Percentiles rank a stretch among this genome's conserved stretches.
phyloP scores from a whole-genome alignment of 2,113 vertebrate genomes.

The Perccottus glenii region DNA sequence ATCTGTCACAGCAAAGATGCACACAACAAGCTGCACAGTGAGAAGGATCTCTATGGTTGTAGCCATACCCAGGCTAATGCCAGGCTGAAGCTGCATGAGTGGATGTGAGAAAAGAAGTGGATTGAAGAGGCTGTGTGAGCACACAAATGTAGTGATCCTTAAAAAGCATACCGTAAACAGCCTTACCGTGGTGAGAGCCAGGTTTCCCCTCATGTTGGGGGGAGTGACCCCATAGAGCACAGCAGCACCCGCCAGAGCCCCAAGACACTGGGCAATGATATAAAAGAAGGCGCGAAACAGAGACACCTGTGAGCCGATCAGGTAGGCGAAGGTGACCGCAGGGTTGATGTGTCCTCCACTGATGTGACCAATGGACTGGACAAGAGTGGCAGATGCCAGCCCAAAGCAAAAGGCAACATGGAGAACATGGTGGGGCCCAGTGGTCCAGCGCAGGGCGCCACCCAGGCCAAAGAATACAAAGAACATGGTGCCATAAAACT shows the following conservation, averaged over 20 bases:
- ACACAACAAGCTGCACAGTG: constrained; percentile 91
- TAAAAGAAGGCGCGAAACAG: constrained; percentile 91
- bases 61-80: constrained; percentile 91
- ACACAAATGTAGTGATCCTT: background rate
- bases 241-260: constrained; percentile 89
- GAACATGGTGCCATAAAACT: constrained; percentile 95
- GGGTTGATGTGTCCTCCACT: constrained; percentile 96
- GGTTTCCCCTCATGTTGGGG: constrained; percentile 85
- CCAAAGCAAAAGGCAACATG: constrained; percentile 92
- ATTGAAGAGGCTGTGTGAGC: background rate
- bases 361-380: constrained; percentile 91
- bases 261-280: constrained; percentile 89
- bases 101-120: background rate
- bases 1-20: constrained; percentile 91
- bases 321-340: constrained; percentile 91
- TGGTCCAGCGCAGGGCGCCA: constrained; percentile 88
- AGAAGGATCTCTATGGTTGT: constrained; percentile 92
- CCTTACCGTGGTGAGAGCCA: constrained; percentile 91
- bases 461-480: constrained; percentile 94
- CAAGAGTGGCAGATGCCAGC: constrained; percentile 88
- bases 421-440: constrained; percentile 85
- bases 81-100: constrained; percentile 84
- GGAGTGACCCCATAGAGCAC: constrained; percentile 92
- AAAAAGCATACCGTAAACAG: background rate
- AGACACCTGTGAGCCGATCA: constrained; percentile 93